phyloP scores from a whole-genome alignment of 2,113 vertebrate genomes.

The Pygathrix nemaeus region DNA sequence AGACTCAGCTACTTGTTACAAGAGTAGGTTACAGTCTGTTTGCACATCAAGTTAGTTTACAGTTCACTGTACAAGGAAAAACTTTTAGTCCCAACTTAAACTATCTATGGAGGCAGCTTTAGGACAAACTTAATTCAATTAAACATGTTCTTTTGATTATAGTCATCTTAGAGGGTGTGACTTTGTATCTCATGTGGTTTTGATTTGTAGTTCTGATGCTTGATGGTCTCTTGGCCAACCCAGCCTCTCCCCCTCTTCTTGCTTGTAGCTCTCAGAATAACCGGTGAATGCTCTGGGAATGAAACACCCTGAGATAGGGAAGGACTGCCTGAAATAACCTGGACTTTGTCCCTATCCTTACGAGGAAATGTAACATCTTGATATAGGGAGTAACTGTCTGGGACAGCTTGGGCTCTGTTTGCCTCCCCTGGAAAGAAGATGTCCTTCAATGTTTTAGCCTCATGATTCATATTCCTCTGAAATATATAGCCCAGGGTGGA shows the following conservation, averaged over 20 bases:
- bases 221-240: background rate
- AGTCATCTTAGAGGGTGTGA: background rate
- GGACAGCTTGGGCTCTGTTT: background rate
- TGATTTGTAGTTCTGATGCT: background rate
- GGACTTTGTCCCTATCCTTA: background rate
- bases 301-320: background rate
- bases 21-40: background rate
- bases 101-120: background rate
- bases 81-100: background rate
- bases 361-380: background rate
- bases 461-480: background rate
- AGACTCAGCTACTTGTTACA: background rate
- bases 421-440: background rate
- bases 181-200: background rate
- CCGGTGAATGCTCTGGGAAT: background rate
- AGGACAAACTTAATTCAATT: background rate
- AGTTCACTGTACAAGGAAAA: background rate
- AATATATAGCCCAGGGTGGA: too few species aligned
- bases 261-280: background rate
- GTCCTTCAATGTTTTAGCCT: background rate
- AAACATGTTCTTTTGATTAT: background rate
- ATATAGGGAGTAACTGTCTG: background rate
- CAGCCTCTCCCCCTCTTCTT: background rate
- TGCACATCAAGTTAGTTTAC: background rate
- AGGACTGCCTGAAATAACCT: background rate